A percentile compares a stretch with the other conserved stretches of the same genome.
These are phyloP conservation scores for Euura saliciscinereae DNA, from an alignment of 1,140 invertebrate genomes.

Conservation along the genomic window DNA sequence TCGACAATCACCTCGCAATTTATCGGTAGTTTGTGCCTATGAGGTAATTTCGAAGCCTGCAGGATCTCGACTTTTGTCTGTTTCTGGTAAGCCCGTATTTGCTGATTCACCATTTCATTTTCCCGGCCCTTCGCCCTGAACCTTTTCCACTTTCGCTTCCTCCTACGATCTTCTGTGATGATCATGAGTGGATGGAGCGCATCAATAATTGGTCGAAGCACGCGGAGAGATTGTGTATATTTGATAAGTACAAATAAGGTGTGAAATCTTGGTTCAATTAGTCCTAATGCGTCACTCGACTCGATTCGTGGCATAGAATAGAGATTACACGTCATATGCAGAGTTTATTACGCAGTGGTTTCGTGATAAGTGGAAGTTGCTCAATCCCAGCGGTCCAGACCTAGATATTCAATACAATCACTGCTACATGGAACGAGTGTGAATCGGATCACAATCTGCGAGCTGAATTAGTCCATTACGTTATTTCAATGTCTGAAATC, in stretches of 20 bases:
- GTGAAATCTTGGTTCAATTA: not conserved
- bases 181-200: too few relatives aligned
- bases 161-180: too few relatives aligned
- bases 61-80: too few relatives aligned
- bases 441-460: not conserved
- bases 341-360: not conserved
- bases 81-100: too few relatives aligned
- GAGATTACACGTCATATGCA: not conserved
- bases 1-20: not conserved
- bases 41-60: too few relatives aligned
- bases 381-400: not conserved
- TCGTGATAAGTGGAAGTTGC: not conserved
- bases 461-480: not conserved
- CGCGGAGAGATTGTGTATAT: too few relatives aligned
- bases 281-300: not conserved
- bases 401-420: not conserved
- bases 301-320: not conserved
- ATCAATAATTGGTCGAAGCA: too few relatives aligned
- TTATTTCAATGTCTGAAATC: slow-evolving; percentile 28
- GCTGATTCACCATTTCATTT: too few relatives aligned
- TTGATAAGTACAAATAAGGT: too few relatives aligned
- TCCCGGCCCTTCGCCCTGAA: not conserved
- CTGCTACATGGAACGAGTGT: not conserved
- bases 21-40: too few relatives aligned
- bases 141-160: not conserved